phyloP scores from a whole-genome alignment of 2,888 invertebrate species.

The Creontiades dilutus region DNA sequence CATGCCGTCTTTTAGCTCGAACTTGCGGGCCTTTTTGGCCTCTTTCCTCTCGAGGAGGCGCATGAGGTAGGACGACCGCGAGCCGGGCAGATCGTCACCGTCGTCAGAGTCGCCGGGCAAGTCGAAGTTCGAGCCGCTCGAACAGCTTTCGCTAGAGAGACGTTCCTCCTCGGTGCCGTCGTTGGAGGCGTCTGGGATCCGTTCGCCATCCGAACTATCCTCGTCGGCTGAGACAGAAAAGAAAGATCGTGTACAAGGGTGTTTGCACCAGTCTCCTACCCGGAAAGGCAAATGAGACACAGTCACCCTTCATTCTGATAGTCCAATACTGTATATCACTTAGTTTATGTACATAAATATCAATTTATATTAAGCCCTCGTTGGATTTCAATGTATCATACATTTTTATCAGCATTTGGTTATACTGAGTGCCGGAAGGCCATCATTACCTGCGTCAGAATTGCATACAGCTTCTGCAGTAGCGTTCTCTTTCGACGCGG shows the following conservation, averaged over 20 bases:
- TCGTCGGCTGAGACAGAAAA: not conserved
- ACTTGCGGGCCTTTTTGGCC: slow-evolving; percentile 3
- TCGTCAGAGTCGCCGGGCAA: not conserved
- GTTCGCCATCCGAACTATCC: not conserved
- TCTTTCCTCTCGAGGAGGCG: slow-evolving; percentile 34
- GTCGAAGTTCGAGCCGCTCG: slow-evolving; percentile 31
- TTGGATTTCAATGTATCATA: no score
- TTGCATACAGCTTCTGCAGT: not conserved
- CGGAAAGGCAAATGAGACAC: no score
- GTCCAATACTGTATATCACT: no score
- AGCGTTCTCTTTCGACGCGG: not conserved
- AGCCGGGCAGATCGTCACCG: not conserved
- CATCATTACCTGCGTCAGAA: not conserved
- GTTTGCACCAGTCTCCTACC: no score
- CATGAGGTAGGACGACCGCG: slow-evolving; percentile 13
- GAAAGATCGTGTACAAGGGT: no score
- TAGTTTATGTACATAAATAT: no score
- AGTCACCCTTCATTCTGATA: no score
- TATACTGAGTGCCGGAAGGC: no score
- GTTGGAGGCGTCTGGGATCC: slow-evolving; percentile 45
- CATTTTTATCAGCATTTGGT: no score
- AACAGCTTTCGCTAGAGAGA: slow-evolving; percentile 39
- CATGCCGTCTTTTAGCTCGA: slow-evolving; percentile 55
- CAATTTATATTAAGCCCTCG: no score
- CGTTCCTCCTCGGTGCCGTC: slow-evolving; percentile 52